Evolutionary conservation across 2,113 vertebrate species (phyloP).

Genomic region (Mirza zaza): DNA sequence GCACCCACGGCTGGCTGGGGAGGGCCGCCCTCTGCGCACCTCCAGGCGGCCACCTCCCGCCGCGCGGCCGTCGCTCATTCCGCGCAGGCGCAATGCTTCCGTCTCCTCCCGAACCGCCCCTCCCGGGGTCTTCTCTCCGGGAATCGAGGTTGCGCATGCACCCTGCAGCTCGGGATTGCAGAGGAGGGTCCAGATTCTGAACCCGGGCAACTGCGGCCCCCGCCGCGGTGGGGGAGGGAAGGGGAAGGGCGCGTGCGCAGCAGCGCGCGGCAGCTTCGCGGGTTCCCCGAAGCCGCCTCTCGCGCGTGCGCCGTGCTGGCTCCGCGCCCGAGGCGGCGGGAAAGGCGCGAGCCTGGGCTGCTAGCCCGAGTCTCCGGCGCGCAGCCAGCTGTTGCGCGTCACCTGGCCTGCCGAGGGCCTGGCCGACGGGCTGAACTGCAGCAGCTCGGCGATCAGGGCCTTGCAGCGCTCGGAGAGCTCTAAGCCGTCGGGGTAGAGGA

Average conservation of each 20-base stretch:
- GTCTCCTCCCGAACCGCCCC: neutral
- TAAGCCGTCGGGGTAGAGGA: slow-evolving; percentile 80
- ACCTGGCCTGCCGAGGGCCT: slow-evolving; percentile 80
- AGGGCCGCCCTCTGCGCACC: neutral
- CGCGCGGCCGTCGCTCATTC: neutral
- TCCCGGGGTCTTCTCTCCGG: neutral
- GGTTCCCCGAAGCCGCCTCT: neutral
- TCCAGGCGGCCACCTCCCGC: neutral
- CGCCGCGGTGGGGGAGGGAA: no score
- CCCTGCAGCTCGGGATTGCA: neutral
- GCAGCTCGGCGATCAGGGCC: slow-evolving; percentile 82
- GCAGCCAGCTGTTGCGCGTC: slow-evolving; percentile 85
- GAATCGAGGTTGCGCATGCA: neutral
- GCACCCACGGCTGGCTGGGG: neutral
- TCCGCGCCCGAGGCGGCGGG: neutral
- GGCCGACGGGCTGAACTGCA: slow-evolving; percentile 80
- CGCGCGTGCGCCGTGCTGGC: neutral
- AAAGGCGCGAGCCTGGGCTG: neutral
- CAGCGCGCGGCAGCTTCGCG: neutral
- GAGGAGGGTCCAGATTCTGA: neutral
- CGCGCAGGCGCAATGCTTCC: neutral
- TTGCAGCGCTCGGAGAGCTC: slow-evolving; percentile 79
- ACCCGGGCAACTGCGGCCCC: neutral
- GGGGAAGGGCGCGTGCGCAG: neutral
- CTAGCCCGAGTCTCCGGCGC: slow-evolving; percentile 74